phyloP scores from a whole-genome alignment of 2,797 vertebrate genomes.

The Sebastes goodei region DNA sequence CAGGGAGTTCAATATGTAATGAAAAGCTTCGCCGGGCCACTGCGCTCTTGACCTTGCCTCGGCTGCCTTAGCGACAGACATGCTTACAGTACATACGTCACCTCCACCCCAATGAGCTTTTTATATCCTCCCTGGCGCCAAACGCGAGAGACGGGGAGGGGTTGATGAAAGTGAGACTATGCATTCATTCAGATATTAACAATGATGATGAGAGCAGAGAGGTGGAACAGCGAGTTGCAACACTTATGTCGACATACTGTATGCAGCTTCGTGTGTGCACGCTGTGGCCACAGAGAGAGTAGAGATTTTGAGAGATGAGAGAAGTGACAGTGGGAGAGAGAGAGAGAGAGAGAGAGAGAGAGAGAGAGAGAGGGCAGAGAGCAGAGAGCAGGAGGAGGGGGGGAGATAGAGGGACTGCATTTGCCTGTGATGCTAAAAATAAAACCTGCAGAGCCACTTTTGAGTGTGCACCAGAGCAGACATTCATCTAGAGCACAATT shows the following conservation, averaged over 20 bases:
- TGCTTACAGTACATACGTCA: slow-evolving; percentile 54
- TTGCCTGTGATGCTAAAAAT: slow-evolving; percentile 82
- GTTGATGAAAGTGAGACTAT: slow-evolving; percentile 39
- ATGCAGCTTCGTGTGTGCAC: background rate
- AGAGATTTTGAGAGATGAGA: slow-evolving; percentile 62
- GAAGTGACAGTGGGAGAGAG: slow-evolving; percentile 58
- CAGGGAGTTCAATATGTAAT: slow-evolving; percentile 67
- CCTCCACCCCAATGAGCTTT: slow-evolving; percentile 48
- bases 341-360: slow-evolving; percentile 17
- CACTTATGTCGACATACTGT: slow-evolving; percentile 21
- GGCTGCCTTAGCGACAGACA: slow-evolving; percentile 52
- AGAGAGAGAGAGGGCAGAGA: too few relatives aligned
- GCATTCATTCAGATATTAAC: slow-evolving; percentile 57
- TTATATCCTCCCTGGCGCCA: slow-evolving; percentile 20
- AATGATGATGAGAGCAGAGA: slow-evolving; percentile 43
- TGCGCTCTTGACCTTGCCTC: slow-evolving; percentile 66
- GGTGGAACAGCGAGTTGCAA: slow-evolving; percentile 13
- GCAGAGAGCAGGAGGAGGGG: background rate
- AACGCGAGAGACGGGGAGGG: background rate
- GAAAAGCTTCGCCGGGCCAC: slow-evolving; percentile 53
- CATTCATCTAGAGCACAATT: slow-evolving; percentile 67
- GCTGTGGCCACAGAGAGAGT: slow-evolving; percentile 1
- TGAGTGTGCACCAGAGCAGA: slow-evolving; percentile 70
- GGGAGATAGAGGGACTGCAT: slow-evolving; percentile 30
- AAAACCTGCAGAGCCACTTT: slow-evolving; percentile 75